phyloP scores from a whole-genome alignment of 2,888 invertebrate species.

The Cheilosia vulpina region DNA sequence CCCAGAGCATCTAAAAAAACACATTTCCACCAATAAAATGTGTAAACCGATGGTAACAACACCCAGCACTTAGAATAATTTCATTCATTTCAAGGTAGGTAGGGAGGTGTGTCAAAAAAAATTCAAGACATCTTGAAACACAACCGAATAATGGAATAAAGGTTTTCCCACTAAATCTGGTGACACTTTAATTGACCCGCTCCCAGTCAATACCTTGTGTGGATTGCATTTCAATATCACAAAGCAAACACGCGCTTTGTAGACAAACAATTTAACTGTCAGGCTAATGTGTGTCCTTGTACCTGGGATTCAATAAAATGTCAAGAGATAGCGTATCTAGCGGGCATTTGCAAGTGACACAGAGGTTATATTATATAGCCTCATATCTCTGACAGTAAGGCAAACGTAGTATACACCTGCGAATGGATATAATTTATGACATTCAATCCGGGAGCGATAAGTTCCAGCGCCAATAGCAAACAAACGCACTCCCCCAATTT shows the following conservation, averaged over 20 bases:
- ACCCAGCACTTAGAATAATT: too few relatives aligned
- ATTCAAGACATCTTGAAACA: background rate
- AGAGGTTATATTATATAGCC: background rate
- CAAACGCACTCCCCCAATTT: background rate
- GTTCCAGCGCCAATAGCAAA: constrained; percentile 5
- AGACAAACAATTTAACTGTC: background rate
- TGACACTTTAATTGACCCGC: constrained; percentile 34
- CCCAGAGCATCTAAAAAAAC: constrained; percentile 6
- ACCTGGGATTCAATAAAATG: constrained; percentile 19
- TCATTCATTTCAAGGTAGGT: background rate
- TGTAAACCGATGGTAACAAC: background rate
- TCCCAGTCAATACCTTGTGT: background rate
- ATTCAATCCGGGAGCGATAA: constrained; percentile 35
- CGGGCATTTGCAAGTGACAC: constrained; percentile 12
- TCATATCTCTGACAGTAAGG: constrained; percentile 6
- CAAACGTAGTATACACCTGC: constrained; percentile 7
- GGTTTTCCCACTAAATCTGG: constrained; percentile 9
- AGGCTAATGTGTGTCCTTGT: background rate
- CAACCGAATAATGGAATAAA: constrained; percentile 9
- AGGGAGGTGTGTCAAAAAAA: background rate
- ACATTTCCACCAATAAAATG: background rate
- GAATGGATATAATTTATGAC: constrained; percentile 53
- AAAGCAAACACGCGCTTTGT: background rate
- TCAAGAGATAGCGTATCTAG: constrained; percentile 24
- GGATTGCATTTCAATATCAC: constrained; percentile 25